phyloP scores from a whole-genome alignment of 1,140 invertebrate genomes.

The Mylabris phalerata region DNA sequence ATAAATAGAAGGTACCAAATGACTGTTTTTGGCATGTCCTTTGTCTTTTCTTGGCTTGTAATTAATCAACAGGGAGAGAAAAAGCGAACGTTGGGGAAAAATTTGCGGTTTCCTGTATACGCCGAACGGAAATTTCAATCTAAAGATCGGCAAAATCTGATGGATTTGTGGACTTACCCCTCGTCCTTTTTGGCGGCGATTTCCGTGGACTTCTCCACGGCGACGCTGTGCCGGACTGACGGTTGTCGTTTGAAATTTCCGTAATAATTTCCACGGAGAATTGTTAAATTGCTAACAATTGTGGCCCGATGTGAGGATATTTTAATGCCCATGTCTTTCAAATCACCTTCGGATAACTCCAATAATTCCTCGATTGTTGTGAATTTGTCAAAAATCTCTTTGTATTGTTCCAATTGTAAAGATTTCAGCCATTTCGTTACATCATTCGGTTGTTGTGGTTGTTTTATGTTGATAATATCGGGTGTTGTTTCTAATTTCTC shows the following conservation, averaged over 20 bases:
- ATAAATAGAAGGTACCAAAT: neutral
- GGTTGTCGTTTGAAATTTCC: conserved; percentile 27
- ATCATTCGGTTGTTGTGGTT: conserved; percentile 39
- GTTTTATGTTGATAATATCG: conserved; percentile 7
- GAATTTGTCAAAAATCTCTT: conserved; percentile 42
- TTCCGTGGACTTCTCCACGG: neutral
- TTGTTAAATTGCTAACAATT: conserved; percentile 56
- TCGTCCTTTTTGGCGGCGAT: too few relatives aligned
- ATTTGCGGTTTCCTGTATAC: neutral
- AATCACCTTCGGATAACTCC: conserved; percentile 51
- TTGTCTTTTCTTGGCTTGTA: too few relatives aligned
- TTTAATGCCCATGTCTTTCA: conserved; percentile 54
- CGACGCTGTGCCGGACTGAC: conserved; percentile 36
- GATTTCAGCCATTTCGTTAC: conserved; percentile 42
- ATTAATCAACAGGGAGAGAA: too few relatives aligned
- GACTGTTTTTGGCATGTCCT: conserved; percentile 4
- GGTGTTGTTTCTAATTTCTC: conserved; percentile 17
- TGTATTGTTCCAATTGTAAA: conserved; percentile 44
- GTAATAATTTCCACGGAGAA: conserved; percentile 53
- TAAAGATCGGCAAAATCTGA: conserved; percentile 1
- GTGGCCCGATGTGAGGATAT: conserved; percentile 55
- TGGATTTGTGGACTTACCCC: neutral
- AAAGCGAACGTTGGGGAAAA: neutral
- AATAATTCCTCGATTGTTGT: conserved; percentile 52
- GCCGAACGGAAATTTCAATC: neutral